phyloP scores from a whole-genome alignment of 2,113 vertebrate species.

The Peucedramus taeniatus region DNA sequence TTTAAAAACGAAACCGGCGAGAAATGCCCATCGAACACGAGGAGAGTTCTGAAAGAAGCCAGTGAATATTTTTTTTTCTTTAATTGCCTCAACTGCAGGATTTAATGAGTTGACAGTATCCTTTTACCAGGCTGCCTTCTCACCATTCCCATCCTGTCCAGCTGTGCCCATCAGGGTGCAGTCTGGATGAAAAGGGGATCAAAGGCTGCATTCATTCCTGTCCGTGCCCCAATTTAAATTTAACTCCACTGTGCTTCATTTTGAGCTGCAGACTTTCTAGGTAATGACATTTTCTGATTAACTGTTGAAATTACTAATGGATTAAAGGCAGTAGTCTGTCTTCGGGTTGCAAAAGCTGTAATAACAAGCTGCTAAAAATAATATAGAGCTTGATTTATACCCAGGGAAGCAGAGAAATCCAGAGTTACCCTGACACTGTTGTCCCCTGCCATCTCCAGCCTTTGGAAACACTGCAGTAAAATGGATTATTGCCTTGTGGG shows the following conservation, averaged over 20 bases:
- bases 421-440: neutral
- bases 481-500: neutral
- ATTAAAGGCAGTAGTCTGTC: slow-evolving; percentile 33
- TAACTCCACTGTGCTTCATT: slow-evolving; percentile 34
- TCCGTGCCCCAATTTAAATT: slow-evolving; percentile 31
- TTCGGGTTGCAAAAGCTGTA: slow-evolving; percentile 32
- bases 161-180: slow-evolving; percentile 62
- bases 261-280: neutral
- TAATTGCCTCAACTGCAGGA: slow-evolving; percentile 22
- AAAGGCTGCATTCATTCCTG: slow-evolving; percentile 61
- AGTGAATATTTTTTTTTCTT: neutral
- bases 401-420: neutral
- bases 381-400: neutral
- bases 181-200: slow-evolving; percentile 51
- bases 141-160: slow-evolving; percentile 30
- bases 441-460: neutral
- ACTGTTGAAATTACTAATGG: slow-evolving; percentile 50
- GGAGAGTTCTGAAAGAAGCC: neutral
- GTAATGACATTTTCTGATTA: slow-evolving; percentile 51
- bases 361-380: slow-evolving; percentile 28
- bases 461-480: neutral
- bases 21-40: neutral
- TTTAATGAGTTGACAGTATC: slow-evolving; percentile 34
- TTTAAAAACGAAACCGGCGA: neutral
- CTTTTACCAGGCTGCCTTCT: slow-evolving; percentile 36